Conservation (phyloP, 92 coral and sea anemone genomes). For the Heteractis magnifica region DNA sequence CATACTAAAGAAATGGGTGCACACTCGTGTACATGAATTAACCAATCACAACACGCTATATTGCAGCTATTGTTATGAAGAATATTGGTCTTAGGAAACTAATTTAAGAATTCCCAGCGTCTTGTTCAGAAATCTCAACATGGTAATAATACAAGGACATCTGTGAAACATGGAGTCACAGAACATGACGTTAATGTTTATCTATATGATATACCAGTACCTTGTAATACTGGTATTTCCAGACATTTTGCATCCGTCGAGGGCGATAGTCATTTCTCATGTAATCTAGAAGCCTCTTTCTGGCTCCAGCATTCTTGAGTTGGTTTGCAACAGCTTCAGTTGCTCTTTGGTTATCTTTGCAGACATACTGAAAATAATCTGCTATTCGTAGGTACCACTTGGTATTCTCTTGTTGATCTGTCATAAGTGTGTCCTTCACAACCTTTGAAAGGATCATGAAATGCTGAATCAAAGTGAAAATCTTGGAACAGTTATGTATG, state of each 20-base stretch:
- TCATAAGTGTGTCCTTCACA: constrained; percentile 51
- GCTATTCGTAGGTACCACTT: constrained; percentile 55
- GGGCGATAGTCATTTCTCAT: constrained; percentile 56
- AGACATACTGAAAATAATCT: constrained; percentile 50
- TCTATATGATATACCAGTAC: constrained; percentile 21
- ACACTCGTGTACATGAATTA: too few relatives aligned
- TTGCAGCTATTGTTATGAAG: too few relatives aligned
- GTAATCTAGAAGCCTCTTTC: constrained; percentile 64
- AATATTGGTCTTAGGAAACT: too few relatives aligned
- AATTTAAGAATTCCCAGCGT: too few relatives aligned
- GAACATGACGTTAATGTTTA: not conserved
- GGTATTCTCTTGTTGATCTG: constrained; percentile 45
- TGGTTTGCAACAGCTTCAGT: constrained; percentile 53
- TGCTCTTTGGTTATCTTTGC: constrained; percentile 60
- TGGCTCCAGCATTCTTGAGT: constrained; percentile 59
- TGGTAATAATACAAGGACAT: too few relatives aligned
- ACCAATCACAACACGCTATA: too few relatives aligned
- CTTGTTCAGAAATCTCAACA: too few relatives aligned
- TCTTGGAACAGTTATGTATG: too few relatives aligned
- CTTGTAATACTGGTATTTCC: constrained; percentile 64
- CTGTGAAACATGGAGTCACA: not conserved
- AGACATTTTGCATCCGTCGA: constrained; percentile 25
- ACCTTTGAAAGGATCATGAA: constrained; percentile 36
- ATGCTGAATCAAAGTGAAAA: not conserved
- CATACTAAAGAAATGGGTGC: not conserved